Evolutionary conservation across 2,888 invertebrate species (phyloP), one percentile per base, ranked within the genome.

Genomic region (Tromatobia lineatoria): DNA sequence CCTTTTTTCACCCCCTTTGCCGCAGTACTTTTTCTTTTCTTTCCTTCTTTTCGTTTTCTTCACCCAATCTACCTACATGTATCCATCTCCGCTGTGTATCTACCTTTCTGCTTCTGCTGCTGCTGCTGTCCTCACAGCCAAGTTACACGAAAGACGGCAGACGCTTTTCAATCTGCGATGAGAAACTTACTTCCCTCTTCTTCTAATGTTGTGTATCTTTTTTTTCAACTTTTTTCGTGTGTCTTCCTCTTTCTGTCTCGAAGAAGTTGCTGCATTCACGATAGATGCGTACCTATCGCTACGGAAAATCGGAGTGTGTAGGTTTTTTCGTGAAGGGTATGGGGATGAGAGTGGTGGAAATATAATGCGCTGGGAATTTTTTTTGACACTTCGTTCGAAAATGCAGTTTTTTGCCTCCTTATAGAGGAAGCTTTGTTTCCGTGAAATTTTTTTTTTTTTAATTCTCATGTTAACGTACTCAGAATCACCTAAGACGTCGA

Each of bases 141-240:
- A 47, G 73, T 73, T 73, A 61, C 77, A 52, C 50, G 79, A 75
- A 81, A 77, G 64, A 67, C 76, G 76, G 57, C 74, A 70, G 42
- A 84, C 77, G 73, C 66, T 76, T 76, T 76, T 67, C 80, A 77
- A 83, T 81, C 77, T 67, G 54, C 57, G 73, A 77, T 80, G 83
- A 83, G 78, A 79, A 81, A 80, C 61, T 81, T 61, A 50, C 77
- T 73, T 83, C 71, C 67, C 74, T 73, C 61, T 34, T 64, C 23
- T 59, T 69, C 38, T 81, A 57, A 57, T 25, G 57, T 25, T 25
- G 57, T 57, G 23, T 54, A 23, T 73, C 13, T 77, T 57, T 74
- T n/a, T 70, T 76, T 13, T 25, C 54, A 38, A 38, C 38, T 38
- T 45, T 13, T 50, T 18, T 25, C 25, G 42, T 45, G 20, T 81